Conservation (phyloP, 2,113 vertebrate genomes). For the Deroptyus accipitrinus region DNA sequence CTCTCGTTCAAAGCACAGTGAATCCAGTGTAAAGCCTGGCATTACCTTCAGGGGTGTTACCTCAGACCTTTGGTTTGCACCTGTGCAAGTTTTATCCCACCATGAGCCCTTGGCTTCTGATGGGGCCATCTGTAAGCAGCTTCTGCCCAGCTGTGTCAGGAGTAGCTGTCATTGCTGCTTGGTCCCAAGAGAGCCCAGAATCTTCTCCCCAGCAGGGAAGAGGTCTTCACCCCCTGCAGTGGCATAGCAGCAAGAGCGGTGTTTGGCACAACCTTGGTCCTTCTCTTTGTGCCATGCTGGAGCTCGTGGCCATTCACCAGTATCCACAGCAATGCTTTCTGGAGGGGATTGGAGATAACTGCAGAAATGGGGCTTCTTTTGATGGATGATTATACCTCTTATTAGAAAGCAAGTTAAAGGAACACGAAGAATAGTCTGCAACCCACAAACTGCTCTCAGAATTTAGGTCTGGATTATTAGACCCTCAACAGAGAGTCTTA, state of each 20-base stretch:
- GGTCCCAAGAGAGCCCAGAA: not conserved
- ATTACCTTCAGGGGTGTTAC: not conserved
- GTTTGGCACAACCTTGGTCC: not conserved
- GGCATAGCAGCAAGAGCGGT: fast-evolving
- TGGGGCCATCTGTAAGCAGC: not conserved
- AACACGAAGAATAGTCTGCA: not conserved
- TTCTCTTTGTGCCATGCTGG: not conserved
- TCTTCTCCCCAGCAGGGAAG: not conserved
- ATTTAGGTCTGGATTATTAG: not conserved
- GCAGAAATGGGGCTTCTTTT: not conserved
- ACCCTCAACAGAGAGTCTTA: not conserved
- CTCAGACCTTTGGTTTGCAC: not conserved
- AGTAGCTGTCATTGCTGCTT: not conserved
- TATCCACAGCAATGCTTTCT: constrained; percentile 33
- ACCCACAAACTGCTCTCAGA: not conserved
- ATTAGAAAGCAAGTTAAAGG: not conserved
- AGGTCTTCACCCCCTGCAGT: not conserved
- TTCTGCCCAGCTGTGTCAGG: not conserved
- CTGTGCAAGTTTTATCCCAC: not conserved
- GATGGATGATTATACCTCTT: not conserved
- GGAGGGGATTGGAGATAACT: not conserved
- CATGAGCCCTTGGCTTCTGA: not conserved
- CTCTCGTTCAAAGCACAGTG: not conserved
- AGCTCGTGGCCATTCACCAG: not conserved
- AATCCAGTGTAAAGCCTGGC: not conserved